phyloP scores from a whole-genome alignment of 1,140 invertebrate genomes.

The Zaprionus gabonicus region DNA sequence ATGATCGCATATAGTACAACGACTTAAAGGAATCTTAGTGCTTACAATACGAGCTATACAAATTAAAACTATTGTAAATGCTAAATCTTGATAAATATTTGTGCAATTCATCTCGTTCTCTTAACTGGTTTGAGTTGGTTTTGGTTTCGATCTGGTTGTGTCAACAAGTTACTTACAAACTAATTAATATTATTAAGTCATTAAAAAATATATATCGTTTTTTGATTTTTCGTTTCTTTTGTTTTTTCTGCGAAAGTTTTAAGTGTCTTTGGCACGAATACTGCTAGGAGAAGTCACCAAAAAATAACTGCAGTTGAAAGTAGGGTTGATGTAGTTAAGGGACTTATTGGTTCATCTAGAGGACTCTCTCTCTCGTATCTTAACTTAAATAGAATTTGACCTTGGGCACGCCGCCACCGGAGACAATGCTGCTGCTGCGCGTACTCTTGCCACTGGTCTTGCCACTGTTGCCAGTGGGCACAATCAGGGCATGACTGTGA shows the following conservation, averaged over 20 bases:
- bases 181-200: constrained; percentile 76
- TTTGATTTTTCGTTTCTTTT: constrained; percentile 2
- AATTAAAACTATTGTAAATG: constrained; percentile 29
- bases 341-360: background rate
- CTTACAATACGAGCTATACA: constrained; percentile 46
- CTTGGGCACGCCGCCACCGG: constrained; percentile 65
- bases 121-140: constrained; percentile 32
- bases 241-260: constrained; percentile 26
- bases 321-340: background rate
- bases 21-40: constrained; percentile 57
- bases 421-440: constrained; percentile 74
- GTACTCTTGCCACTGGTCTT: constrained; percentile 72
- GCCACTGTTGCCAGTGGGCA: constrained; percentile 52
- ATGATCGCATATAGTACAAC: constrained; percentile 30
- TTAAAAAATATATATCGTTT: constrained; percentile 28
- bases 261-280: constrained; percentile 79
- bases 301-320: too few relatives aligned
- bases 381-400: constrained; percentile 75
- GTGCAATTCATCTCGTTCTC: constrained; percentile 41
- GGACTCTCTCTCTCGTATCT: background rate
- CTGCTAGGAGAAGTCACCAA: constrained; percentile 41
- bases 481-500: constrained; percentile 54
- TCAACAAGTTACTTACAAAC: constrained; percentile 14
- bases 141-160: constrained; percentile 5
- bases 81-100: constrained; percentile 23